A percentile compares a stretch with the other conserved stretches of the same genome.
Evolutionary conservation across 2,888 invertebrate species (phyloP).

Genomic region (Thumatha senex): DNA sequence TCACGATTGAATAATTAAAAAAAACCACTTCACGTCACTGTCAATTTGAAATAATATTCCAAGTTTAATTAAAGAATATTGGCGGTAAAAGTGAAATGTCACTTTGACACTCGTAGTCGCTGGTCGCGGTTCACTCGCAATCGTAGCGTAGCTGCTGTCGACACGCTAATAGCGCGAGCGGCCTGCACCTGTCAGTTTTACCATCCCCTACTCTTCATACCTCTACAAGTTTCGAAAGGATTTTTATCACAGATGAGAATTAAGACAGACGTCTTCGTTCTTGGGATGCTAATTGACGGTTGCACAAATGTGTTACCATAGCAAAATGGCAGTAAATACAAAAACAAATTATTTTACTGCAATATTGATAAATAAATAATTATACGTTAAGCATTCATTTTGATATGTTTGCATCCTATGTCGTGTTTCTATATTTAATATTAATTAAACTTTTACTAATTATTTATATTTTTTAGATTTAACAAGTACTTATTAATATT

Average conservation of each 20-base stretch:
- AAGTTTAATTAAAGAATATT: conserved; percentile 29
- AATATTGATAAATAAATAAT: too few relatives aligned
- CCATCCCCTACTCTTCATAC: conserved; percentile 72
- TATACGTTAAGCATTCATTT: background rate
- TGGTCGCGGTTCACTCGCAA: conserved; percentile 56
- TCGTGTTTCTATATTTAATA: conserved; percentile 8
- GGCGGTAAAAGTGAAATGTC: conserved; percentile 42
- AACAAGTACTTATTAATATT: too few relatives aligned
- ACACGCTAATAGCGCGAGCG: conserved; percentile 64
- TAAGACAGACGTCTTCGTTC: conserved; percentile 33
- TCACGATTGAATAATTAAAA: conserved; percentile 35
- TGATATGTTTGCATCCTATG: conserved; percentile 5
- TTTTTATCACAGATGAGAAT: conserved; percentile 56
- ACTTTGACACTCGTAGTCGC: conserved; percentile 43
- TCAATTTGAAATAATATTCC: conserved; percentile 21
- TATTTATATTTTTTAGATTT: too few relatives aligned
- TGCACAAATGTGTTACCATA: conserved; percentile 54
- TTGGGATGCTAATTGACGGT: conserved; percentile 60
- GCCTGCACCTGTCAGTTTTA: conserved; percentile 70
- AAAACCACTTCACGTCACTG: conserved; percentile 50
- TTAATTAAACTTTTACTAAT: conserved; percentile 11
- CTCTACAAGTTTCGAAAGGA: conserved; percentile 81
- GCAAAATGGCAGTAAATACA: conserved; percentile 14
- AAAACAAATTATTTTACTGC: background rate
- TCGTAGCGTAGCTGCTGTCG: conserved; percentile 64